Percentiles rank a stretch among this genome's conserved stretches.
phyloP scores from a whole-genome alignment of 2,888 invertebrate genomes.

The Ichneumoninae sp. region DNA sequence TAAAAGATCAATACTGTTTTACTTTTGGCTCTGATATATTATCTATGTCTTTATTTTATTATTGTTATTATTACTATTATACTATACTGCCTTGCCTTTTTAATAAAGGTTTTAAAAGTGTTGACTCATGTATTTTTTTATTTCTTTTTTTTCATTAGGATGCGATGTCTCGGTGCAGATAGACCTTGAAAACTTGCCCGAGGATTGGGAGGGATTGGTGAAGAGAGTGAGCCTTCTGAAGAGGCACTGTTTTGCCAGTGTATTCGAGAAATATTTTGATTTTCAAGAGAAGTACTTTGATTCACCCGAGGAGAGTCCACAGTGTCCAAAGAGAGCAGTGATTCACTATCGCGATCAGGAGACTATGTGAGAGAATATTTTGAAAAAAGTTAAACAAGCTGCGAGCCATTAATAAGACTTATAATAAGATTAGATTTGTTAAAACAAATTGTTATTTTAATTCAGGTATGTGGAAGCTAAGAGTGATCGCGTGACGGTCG shows the following conservation, averaged over 20 bases:
- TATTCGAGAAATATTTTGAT: constrained; percentile 99
- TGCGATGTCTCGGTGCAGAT: constrained; percentile 97
- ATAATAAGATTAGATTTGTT: not conserved
- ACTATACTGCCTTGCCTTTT: not conserved
- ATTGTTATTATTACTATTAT: not conserved
- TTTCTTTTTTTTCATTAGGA: constrained; percentile 85
- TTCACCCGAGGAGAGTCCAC: constrained; percentile 94
- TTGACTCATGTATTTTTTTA: constrained; percentile 8
- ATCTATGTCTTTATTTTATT: not conserved
- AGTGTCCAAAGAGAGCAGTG: constrained; percentile 96
- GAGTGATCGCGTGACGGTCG: constrained; percentile 98
- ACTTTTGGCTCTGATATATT: not conserved
- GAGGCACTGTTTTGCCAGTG: constrained; percentile 99
- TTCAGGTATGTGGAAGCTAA: constrained; percentile 98
- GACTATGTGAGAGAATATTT: constrained; percentile 91
- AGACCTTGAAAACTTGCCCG: constrained; percentile 96
- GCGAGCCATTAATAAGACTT: not conserved
- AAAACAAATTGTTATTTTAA: constrained; percentile 60
- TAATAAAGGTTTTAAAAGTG: not conserved
- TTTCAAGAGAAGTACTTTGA: constrained; percentile 99
- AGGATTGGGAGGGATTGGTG: constrained; percentile 94
- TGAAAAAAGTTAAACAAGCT: not conserved
- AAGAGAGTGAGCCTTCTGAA: constrained; percentile 97
- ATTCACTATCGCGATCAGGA: constrained; percentile 99
- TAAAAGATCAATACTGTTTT: not conserved